Conservation (phyloP, 2,113 vertebrate genomes). For the Delphinus delphis region DNA sequence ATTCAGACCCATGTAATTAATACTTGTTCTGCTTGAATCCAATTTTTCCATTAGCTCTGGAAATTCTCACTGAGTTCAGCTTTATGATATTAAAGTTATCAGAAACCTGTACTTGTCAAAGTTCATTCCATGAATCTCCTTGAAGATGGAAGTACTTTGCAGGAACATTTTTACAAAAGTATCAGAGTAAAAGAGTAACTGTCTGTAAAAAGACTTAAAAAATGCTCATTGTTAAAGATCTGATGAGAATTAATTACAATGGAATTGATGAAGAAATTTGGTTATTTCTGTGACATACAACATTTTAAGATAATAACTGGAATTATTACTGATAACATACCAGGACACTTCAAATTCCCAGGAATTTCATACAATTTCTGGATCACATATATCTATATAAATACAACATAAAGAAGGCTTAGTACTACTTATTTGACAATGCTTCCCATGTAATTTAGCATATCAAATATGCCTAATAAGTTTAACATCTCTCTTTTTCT, state of each 20-base stretch:
- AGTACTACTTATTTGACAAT: not conserved
- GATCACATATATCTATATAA: not conserved
- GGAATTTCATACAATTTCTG: not conserved
- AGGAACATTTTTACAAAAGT: not conserved
- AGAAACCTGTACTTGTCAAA: not conserved
- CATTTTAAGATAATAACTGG: not conserved
- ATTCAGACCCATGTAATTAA: not conserved
- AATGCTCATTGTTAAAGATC: not conserved
- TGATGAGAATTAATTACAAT: not conserved
- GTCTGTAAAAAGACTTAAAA: not conserved
- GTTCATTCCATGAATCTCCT: not conserved
- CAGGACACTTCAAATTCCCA: not conserved
- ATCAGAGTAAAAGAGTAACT: not conserved
- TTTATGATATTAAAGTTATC: not conserved
- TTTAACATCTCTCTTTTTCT: not conserved
- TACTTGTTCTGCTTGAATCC: not conserved
- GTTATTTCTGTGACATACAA: not conserved
- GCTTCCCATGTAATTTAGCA: not conserved
- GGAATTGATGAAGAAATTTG: not conserved
- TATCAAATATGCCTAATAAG: not conserved
- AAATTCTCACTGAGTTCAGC: not conserved
- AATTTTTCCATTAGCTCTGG: not conserved
- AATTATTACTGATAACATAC: not conserved
- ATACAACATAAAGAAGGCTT: not conserved
- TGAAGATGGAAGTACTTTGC: not conserved